Percentiles rank a stretch among this genome's conserved stretches.
Evolutionary conservation across 2,888 invertebrate genomes (phyloP).

Genomic region (Tenthredo amoena): DNA sequence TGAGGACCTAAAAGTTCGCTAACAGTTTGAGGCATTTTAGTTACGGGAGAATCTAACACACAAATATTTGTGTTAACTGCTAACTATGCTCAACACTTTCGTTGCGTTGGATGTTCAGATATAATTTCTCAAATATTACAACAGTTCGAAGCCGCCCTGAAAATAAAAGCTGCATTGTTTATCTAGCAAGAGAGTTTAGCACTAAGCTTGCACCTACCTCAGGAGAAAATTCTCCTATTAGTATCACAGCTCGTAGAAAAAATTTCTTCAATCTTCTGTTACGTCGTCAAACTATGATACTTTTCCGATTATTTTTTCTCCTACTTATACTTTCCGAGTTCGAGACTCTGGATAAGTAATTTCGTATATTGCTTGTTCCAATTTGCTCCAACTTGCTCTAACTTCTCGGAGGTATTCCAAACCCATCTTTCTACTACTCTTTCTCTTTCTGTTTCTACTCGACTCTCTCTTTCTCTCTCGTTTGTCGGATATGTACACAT

Average conservation of each 20-base stretch:
- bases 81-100: neutral
- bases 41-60: neutral
- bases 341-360: neutral
- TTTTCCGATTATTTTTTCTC: neutral
- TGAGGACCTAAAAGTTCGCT: neutral
- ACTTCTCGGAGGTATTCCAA: neutral
- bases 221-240: too few relatives aligned
- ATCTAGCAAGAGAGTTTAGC: too few relatives aligned
- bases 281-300: neutral
- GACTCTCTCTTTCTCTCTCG: slow-evolving; percentile 10
- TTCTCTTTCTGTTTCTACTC: neutral
- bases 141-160: too few relatives aligned
- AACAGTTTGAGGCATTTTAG: neutral
- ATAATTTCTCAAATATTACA: neutral
- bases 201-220: too few relatives aligned
- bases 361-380: slow-evolving; percentile 21
- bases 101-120: neutral
- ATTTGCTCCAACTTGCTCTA: slow-evolving; percentile 27
- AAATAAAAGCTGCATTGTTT: too few relatives aligned
- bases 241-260: too few relatives aligned
- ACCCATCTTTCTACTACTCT: neutral
- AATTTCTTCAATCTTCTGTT: too few relatives aligned
- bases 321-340: neutral
- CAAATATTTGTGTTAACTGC: neutral
- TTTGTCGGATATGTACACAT: neutral